A percentile compares a stretch with the other conserved stretches of the same genome.
These are phyloP conservation scores for Syngnathus typhle DNA, from an alignment of 2,113 vertebrate species.

Conservation along the genomic window DNA sequence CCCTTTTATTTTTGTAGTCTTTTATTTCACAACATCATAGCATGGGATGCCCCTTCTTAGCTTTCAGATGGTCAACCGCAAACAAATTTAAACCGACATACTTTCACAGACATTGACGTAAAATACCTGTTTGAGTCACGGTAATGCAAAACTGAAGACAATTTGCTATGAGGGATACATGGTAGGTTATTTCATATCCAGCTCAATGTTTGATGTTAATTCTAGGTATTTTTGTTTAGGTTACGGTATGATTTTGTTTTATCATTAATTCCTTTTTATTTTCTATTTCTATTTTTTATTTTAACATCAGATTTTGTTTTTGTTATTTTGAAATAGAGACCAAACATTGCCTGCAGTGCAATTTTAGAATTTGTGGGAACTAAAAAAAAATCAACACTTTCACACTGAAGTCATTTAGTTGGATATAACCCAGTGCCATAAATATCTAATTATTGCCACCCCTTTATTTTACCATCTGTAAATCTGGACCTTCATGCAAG, in stretches of 20 bases:
- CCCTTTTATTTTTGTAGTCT: neutral
- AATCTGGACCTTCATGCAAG: conserved; percentile 6
- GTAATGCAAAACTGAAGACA: neutral
- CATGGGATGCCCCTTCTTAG: conserved; percentile 19
- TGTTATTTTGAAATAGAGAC: neutral
- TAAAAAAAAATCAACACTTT: neutral
- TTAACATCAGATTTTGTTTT: neutral
- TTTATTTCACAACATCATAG: conserved; percentile 14
- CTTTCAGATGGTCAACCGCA: conserved; percentile 14
- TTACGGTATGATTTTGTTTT: neutral
- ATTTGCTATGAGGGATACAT: neutral
- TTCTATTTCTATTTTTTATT: neutral
- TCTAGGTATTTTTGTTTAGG: neutral
- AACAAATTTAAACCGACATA: conserved; percentile 31
- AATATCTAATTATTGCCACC: neutral
- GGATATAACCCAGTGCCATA: neutral
- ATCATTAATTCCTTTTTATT: neutral
- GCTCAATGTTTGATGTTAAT: neutral
- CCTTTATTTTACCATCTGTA: conserved; percentile 23
- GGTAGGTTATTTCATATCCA: neutral
- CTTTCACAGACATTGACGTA: conserved; percentile 28
- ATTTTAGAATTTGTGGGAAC: neutral
- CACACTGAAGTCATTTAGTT: neutral
- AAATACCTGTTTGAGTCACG: neutral
- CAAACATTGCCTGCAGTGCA: neutral